Base-by-base conservation (phyloP, 2,888 invertebrate genomes). In the Tortricodes alternella region DNA sequence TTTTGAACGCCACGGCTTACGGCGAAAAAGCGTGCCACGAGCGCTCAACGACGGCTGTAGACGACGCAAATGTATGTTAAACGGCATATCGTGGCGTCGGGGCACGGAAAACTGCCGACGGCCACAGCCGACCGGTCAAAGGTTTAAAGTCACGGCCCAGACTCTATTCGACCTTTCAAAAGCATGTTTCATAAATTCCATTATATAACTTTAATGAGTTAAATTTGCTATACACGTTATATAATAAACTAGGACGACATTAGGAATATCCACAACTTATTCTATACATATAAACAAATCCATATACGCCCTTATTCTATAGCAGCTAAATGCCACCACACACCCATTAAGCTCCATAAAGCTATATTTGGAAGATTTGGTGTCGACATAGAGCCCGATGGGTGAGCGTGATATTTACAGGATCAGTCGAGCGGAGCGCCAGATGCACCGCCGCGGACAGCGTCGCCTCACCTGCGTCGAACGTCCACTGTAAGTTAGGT, bases 201-300 rank as follows among this genome's bases (percentile, higher is more conserved):
- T 73, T 68, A 69, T 69, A 76, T 72, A 72, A 67, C 74, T 71
- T 83, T 79, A 83, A 80, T 70, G 73, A 77, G 74, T 82, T 82
- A 35, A 56, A 80, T 72, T 75, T 79, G 76, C 86, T 89, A 86
- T 89, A 89, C 88, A 89, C 78, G 83, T 80, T 83, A 83, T 73
- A 73, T 74, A 74, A 73, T 83, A 80, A 79, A 80, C 85, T 88
- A 87, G 78, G 77, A 85, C 83, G 84, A 82, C 71, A 76, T 82
- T 82, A 86, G 77, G 81, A 85, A 86, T 88, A 89, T 89, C 86
- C 89, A 88, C 86, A 89, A 80, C 89, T 90, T 90, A 90, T 71
- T 74, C 88, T 89, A 89, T 56, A 56, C 56, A 56, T 89, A 89
- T 89, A 85, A 83, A 89, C 88, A 90, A 81, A 81, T 86, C 83